phyloP scores from a whole-genome alignment of 1,140 invertebrate species.

The Cataglyphis hispanica region DNA sequence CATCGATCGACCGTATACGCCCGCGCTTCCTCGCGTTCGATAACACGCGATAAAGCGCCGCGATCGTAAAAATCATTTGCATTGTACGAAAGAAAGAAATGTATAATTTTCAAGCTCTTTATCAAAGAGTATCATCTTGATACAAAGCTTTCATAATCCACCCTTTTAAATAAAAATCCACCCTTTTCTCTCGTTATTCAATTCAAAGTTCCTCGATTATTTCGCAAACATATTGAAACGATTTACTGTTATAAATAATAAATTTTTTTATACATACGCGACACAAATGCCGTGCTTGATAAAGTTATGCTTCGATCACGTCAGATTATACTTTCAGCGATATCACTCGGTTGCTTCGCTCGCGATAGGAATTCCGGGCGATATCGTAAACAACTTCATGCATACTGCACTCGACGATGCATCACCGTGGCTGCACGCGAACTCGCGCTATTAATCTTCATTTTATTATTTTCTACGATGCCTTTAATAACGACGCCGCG shows the following conservation, averaged over 20 bases:
- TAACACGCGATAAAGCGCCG: not conserved
- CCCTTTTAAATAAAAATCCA: not conserved
- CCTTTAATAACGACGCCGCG: slow-evolving; percentile 55
- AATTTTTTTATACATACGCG: not conserved
- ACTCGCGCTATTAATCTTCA: slow-evolving; percentile 62
- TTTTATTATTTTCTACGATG: slow-evolving; percentile 65
- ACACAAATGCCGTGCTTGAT: slow-evolving; percentile 16
- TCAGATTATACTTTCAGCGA: slow-evolving; percentile 50
- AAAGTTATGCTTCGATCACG: slow-evolving; percentile 26
- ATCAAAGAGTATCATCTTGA: not conserved
- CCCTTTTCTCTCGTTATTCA: not conserved
- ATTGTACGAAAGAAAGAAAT: not conserved
- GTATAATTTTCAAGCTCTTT: not conserved
- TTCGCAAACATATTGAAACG: not conserved
- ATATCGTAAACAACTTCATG: slow-evolving; percentile 66
- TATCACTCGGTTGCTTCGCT: slow-evolving; percentile 15
- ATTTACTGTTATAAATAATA: not conserved
- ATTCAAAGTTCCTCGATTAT: not conserved
- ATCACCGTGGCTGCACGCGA: slow-evolving; percentile 59
- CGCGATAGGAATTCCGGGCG: slow-evolving; percentile 48
- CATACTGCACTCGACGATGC: slow-evolving; percentile 53
- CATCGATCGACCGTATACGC: slow-evolving; percentile 41
- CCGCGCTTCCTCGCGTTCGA: slow-evolving; percentile 31
- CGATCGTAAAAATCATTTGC: slow-evolving; percentile 12
- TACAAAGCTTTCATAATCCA: not conserved